These are phyloP conservation scores for Gadus macrocephalus DNA, from an alignment of 2,113 vertebrate species.

Conservation along the genomic window DNA sequence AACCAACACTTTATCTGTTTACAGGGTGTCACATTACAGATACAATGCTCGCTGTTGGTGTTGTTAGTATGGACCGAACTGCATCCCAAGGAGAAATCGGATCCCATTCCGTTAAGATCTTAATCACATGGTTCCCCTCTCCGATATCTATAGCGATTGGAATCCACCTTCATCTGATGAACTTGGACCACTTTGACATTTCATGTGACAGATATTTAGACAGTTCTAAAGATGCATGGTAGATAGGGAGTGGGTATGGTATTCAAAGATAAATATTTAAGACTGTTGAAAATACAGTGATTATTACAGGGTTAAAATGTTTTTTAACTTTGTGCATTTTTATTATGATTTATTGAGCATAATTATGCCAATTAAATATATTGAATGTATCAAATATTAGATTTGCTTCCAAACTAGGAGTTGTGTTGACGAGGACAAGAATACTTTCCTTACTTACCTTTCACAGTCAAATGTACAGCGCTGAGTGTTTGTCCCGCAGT, in stretches of 20 bases:
- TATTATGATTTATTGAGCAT: too few relatives aligned
- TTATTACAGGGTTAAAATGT: background rate
- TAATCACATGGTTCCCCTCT: conserved; percentile 43
- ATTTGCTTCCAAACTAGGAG: background rate
- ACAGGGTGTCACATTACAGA: background rate
- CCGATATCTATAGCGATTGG: conserved; percentile 17
- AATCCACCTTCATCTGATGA: conserved; percentile 47
- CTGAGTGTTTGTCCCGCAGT: conserved; percentile 92
- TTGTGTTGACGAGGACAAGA: background rate
- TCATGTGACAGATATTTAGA: conserved; percentile 38
- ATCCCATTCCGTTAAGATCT: conserved; percentile 42
- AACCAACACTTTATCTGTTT: background rate
- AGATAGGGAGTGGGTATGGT: conserved; percentile 12
- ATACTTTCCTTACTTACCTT: conserved; percentile 74
- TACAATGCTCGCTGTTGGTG: conserved; percentile 33
- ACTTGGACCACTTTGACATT: conserved; percentile 40
- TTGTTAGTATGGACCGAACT: conserved; percentile 45
- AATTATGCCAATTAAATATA: too few relatives aligned
- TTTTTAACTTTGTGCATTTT: background rate
- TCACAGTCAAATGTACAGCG: conserved; percentile 87
- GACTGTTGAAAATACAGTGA: conserved; percentile 6
- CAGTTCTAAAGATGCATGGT: conserved; percentile 25
- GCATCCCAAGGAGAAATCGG: conserved; percentile 55
- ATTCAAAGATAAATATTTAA: conserved; percentile 27
- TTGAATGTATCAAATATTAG: background rate